Percentiles rank a stretch among this genome's conserved stretches.
These are phyloP conservation scores for Drosophila silvestris DNA, from an alignment of 2,888 invertebrate genomes.

Conservation along the genomic window DNA sequence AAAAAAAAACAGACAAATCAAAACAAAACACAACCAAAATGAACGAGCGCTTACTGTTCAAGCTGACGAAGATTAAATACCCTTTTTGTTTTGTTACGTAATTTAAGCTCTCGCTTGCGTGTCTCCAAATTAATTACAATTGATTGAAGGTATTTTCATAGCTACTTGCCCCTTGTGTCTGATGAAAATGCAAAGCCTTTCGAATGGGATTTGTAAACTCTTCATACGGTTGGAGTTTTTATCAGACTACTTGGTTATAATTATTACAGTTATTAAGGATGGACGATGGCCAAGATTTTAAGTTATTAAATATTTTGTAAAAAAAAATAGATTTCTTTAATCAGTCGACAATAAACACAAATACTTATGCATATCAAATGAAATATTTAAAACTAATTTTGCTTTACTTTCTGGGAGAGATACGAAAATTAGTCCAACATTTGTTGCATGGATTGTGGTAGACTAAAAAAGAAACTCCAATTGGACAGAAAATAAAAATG, in stretches of 20 bases:
- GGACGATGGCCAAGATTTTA: not conserved
- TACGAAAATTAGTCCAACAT: not conserved
- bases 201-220: not conserved
- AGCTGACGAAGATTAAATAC: conserved; percentile 13
- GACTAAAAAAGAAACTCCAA: not conserved
- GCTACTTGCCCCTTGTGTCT: not conserved
- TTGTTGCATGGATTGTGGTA: too few species aligned
- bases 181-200: not conserved
- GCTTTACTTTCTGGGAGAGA: not conserved
- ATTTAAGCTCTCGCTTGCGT: not conserved
- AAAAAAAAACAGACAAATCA: conserved; percentile 6
- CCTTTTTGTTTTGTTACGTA: conserved; percentile 7
- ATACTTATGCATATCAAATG: not conserved
- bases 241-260: not conserved
- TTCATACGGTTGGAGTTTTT: not conserved
- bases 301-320: not conserved
- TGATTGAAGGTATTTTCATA: not conserved
- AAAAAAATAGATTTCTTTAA: not conserved
- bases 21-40: conserved; percentile 18
- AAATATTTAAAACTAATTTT: not conserved
- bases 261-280: not conserved
- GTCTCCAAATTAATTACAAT: not conserved
- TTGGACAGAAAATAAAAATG: not conserved
- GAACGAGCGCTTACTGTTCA: conserved; percentile 2
- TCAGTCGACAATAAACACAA: not conserved